phyloP scores from a whole-genome alignment of 2,113 vertebrate species.

The Madoqua kirkii region DNA sequence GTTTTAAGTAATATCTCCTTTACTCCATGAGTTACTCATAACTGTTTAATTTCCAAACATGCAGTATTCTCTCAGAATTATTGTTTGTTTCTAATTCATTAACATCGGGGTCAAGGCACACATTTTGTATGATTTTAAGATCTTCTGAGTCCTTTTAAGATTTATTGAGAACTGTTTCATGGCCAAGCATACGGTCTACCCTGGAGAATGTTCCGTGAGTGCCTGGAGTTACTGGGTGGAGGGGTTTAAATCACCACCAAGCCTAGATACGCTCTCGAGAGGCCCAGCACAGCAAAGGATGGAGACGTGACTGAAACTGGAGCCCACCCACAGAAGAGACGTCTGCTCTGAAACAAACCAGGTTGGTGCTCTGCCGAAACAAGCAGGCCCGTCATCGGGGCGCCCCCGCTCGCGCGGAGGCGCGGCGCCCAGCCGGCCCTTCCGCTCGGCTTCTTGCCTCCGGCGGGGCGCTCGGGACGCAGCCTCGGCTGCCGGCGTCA shows the following conservation, averaged over 20 bases:
- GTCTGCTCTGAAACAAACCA: neutral
- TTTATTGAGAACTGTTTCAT: neutral
- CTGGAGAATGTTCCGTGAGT: neutral
- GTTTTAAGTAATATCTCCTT: neutral
- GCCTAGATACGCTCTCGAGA: neutral
- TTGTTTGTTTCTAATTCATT: conserved; percentile 31
- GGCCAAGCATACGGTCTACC: neutral
- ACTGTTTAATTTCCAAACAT: conserved; percentile 19
- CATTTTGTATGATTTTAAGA: neutral
- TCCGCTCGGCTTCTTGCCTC: neutral
- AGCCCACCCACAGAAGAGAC: neutral
- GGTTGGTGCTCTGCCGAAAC: neutral
- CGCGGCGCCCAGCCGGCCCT: too few relatives aligned
- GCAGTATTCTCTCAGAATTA: neutral
- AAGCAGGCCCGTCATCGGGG: neutral
- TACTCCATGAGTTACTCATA: neutral
- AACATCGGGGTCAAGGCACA: neutral
- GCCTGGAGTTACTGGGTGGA: neutral
- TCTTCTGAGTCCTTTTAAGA: neutral
- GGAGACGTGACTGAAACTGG: neutral
- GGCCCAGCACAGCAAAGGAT: neutral
- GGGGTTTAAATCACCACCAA: neutral
- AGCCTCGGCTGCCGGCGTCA: neutral
- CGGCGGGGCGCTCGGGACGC: neutral
- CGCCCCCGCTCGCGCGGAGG: too few relatives aligned